Conservation (phyloP, 2,113 vertebrate genomes). For the Oostethus manadensis region DNA sequence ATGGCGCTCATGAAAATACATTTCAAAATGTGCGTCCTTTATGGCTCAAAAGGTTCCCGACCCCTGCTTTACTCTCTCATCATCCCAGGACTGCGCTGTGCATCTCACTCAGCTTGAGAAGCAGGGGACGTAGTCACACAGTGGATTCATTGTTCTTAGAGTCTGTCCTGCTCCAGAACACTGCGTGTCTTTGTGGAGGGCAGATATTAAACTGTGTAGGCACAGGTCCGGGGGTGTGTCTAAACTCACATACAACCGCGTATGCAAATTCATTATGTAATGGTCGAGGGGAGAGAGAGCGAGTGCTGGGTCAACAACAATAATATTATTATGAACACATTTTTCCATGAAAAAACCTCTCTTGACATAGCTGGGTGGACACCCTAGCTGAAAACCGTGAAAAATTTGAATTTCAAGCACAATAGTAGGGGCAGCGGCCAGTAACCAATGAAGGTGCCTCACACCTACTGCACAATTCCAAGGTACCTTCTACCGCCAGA, state of each 20-base stretch:
- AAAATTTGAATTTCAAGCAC: too few relatives aligned
- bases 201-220: conserved; percentile 67
- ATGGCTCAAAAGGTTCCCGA: too few relatives aligned
- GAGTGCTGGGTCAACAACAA: conserved; percentile 36
- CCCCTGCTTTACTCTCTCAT: conserved; percentile 6
- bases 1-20: too few relatives aligned
- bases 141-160: conserved; percentile 58
- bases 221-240: conserved; percentile 59
- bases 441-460: too few relatives aligned
- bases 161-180: conserved; percentile 56
- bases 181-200: conserved; percentile 60
- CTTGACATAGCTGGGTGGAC: too few relatives aligned
- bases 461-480: too few relatives aligned
- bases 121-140: conserved; percentile 54
- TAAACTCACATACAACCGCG: conserved; percentile 55
- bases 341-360: too few relatives aligned
- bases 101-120: conserved; percentile 44
- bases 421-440: too few relatives aligned
- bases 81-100: conserved; percentile 30
- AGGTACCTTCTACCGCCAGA: too few relatives aligned
- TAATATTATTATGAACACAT: neutral
- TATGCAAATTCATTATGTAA: conserved; percentile 59
- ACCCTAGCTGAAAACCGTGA: too few relatives aligned
- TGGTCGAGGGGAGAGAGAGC: conserved; percentile 25
- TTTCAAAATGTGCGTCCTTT: too few relatives aligned